Conservation (phyloP, 1,140 invertebrate genomes). For the Tribolium madens region DNA sequence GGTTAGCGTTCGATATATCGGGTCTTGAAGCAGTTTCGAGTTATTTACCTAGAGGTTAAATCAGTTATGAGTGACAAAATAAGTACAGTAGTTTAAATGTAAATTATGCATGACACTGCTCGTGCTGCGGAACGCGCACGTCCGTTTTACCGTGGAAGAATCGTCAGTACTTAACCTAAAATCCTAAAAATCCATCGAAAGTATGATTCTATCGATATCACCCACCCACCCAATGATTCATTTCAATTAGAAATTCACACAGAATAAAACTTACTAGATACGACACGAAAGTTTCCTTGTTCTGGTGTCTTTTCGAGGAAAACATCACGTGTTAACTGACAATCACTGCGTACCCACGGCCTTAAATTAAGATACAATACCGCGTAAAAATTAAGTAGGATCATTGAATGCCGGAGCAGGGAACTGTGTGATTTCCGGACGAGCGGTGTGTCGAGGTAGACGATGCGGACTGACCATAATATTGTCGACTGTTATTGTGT, state of each 20-base stretch:
- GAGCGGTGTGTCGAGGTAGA: constrained; percentile 2
- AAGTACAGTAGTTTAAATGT: constrained; percentile 16
- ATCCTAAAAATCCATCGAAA: constrained; percentile 1
- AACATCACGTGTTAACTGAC: constrained; percentile 37
- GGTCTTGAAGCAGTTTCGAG: background rate
- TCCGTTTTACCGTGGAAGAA: background rate
- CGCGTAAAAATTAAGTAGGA: constrained; percentile 11
- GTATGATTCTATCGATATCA: background rate
- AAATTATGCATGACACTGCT: constrained; percentile 26
- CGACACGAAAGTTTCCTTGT: constrained; percentile 35
- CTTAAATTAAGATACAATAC: background rate
- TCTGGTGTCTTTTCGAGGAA: constrained; percentile 35
- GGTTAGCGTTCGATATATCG: background rate
- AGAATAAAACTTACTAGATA: constrained; percentile 29
- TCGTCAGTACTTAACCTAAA: constrained; percentile 2
- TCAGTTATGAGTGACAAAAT: background rate
- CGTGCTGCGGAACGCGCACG: constrained; percentile 19
- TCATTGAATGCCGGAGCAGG: background rate
- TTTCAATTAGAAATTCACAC: background rate
- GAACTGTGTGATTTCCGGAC: constrained; percentile 18
- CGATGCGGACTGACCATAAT: constrained; percentile 29
- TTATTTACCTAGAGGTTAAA: background rate
- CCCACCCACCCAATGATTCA: background rate
- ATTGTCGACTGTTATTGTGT: constrained; percentile 1
- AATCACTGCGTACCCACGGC: constrained; percentile 15